Base-by-base conservation (phyloP, 1,140 invertebrate species). In the Panonychus citri region DNA sequence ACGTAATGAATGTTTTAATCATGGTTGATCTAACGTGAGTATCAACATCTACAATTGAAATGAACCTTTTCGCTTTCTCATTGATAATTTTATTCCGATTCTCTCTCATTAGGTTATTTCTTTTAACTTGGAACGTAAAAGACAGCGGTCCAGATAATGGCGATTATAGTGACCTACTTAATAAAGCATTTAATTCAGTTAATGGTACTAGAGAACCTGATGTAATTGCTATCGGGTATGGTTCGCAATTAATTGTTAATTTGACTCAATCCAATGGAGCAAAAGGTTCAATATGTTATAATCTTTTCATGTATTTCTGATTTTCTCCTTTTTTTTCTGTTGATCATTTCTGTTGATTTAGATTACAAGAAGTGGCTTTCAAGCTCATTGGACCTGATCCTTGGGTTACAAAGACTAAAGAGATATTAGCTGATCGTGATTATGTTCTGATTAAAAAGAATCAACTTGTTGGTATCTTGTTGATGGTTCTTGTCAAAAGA, bases 401-500 rank as follows among this genome's bases (percentile, higher is more conserved):
- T 8, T 58, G 37, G 46, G 21, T 46, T 60, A 34, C 28, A 57
- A 8, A 17, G 4, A 51, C 40, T n/a, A 46, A 39, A 57, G 17
- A 43, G n/a, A 19, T 50, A 17, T 21, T 57, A n/a, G 57, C 24
- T 13, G 30, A 39, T 25, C 28, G 13, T 8, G 52, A 65, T 26
- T 60, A 61, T 28, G 60, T 63, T 15, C 19, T 65, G 34, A 50
- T 67, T 28, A 62, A 65, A 49, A 57, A 56, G 27, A 56, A 60
- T 15, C 56, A 61, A 40, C 56, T 69, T 34, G 56, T 62, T 34
- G 66, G 67, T 15, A 62, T 90, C 19, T 68, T 88, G 17, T 66
- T 89, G 24, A 76, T 78, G 60, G 70, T 85, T 12, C 91, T 84
- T 65, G 77, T 77, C 28, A 74, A 82, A 51, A 73, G 81, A 60